Base-by-base conservation (phyloP, 2,888 invertebrate species). In the Cybosia mesomella region DNA sequence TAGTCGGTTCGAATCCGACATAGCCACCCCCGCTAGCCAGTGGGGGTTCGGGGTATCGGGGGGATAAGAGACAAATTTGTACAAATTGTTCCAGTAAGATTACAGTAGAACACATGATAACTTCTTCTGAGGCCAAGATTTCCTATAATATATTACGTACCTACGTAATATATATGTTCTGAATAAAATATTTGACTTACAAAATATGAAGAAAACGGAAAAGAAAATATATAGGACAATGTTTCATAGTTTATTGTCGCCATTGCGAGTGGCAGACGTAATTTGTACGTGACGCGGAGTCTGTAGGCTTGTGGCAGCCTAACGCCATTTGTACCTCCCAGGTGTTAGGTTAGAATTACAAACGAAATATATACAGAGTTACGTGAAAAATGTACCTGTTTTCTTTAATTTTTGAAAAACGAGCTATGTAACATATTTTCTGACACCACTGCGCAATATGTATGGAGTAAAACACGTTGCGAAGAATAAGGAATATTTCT, bases 231-330 rank as follows among this genome's bases (percentile, higher is more conserved):
- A 66, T 60, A 58, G 55, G 43, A 62, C 36, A 60, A 58, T 66
- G 57, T 58, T 58, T 60, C 68, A 68, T 70, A 72, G 73, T 75
- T 75, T 75, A 73, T 71, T 60, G 69, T 69, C 32, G 28, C 68
- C 60, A 68, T 75, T 73, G 54, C 64, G 49, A 53, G 49, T 55
- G 65, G 58, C 68, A 49, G 65, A 49, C 39, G 66, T 69, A 71
- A 69, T 71, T 71, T 69, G 64, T 60, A 69, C 60, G 67, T 68
- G 66, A 68, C 60, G 58, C 32, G 57, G 22, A 64, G 54, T 66
- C 22, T 53, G 39, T 61, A 61, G 34, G 39, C 22, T n/a, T 24
- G 21, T 55, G 15, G 55, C n/a, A 66, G 24, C 21, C 49, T 58
- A 22, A 64, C 66, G 18, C 49, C 22, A 59, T 66, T 58, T 65